phyloP scores from a whole-genome alignment of 2,888 invertebrate species.

The Spisula solida region DNA sequence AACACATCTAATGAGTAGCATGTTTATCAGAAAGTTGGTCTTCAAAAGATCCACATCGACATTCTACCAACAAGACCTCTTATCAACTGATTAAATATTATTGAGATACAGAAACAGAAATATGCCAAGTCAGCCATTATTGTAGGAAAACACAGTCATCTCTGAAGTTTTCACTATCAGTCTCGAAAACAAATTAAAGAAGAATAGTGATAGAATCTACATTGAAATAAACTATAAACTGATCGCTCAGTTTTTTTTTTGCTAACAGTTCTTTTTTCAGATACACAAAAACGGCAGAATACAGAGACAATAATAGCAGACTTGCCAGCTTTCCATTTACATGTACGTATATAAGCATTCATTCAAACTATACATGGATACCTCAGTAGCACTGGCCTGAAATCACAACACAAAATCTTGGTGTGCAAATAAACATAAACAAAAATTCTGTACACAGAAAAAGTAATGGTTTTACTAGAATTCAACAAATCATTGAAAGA shows the following conservation, averaged over 20 bases:
- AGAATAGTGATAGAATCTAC: too few species aligned
- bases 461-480: not conserved
- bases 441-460: not conserved
- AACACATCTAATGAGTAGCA: conserved; percentile 13
- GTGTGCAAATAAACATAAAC: not conserved
- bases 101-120: not conserved
- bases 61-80: not conserved
- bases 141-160: not conserved
- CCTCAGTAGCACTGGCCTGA: not conserved
- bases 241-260: not conserved
- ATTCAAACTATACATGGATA: not conserved
- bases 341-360: not conserved
- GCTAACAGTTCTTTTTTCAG: not conserved
- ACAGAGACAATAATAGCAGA: not conserved
- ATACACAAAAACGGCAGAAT: not conserved
- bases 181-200: too few species aligned
- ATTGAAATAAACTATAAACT: not conserved
- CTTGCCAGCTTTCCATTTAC: not conserved
- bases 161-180: too few species aligned
- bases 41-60: not conserved
- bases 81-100: not conserved
- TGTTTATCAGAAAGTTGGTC: not conserved
- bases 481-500: not conserved
- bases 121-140: not conserved
- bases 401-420: not conserved